Evolutionary conservation across 2,888 invertebrate genomes (phyloP).

Genomic region (Drosophila demipolita): DNA sequence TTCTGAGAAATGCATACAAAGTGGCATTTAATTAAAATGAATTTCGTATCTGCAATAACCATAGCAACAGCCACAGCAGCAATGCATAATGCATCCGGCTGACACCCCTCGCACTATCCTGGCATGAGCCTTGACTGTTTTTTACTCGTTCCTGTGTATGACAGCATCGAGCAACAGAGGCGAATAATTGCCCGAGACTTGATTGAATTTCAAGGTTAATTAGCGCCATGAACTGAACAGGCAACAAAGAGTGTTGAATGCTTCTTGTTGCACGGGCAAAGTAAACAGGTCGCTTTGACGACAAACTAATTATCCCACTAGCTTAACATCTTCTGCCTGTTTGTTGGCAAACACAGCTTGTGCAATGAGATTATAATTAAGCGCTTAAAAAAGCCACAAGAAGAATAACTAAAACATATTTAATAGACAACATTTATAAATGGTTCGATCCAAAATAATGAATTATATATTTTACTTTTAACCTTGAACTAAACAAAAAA

Average conservation of each 20-base stretch:
- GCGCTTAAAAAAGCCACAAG: neutral
- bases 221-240: conserved; percentile 35
- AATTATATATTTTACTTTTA: neutral
- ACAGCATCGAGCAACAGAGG: conserved; percentile 15
- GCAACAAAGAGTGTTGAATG: conserved; percentile 12
- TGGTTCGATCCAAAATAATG: too few relatives aligned
- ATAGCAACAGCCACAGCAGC: conserved; percentile 36
- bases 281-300: conserved; percentile 24
- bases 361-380: conserved; percentile 1
- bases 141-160: neutral
- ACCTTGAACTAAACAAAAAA: neutral
- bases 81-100: conserved; percentile 64
- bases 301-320: neutral
- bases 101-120: conserved; percentile 37
- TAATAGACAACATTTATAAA: neutral
- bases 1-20: conserved; percentile 80
- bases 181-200: conserved; percentile 63
- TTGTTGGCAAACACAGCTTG: neutral
- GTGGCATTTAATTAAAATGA: conserved; percentile 80
- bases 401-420: neutral
- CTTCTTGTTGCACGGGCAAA: conserved; percentile 5
- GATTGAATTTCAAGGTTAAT: conserved; percentile 77
- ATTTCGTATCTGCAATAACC: conserved; percentile 55
- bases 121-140: conserved; percentile 1
- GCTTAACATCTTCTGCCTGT: neutral